phyloP scores from a whole-genome alignment of 1,140 invertebrate species.

The Aphidius ervi region DNA sequence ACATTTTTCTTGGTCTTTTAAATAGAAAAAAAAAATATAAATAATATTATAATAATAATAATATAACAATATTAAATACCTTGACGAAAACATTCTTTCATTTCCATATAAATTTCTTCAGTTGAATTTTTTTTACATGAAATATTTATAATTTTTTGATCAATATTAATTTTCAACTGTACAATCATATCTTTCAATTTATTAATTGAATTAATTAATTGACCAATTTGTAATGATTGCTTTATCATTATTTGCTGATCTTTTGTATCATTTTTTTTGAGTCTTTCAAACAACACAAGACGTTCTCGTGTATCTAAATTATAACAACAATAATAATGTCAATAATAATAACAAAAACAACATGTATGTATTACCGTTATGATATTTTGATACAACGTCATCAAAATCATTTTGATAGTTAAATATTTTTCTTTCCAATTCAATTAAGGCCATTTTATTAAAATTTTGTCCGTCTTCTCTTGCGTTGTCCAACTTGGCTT shows the following conservation, averaged over 20 bases:
- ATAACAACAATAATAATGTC: slow-evolving; percentile 5
- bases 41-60: slow-evolving; percentile 3
- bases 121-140: slow-evolving; percentile 31
- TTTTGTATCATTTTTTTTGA: slow-evolving; percentile 35
- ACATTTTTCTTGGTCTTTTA: slow-evolving; percentile 32
- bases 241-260: slow-evolving; percentile 32
- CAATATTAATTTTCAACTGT: slow-evolving; percentile 20
- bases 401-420: slow-evolving; percentile 26
- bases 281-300: slow-evolving; percentile 29
- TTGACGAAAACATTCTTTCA: slow-evolving; percentile 29
- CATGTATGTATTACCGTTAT: slow-evolving; percentile 30
- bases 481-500: slow-evolving; percentile 29
- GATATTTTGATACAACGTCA: slow-evolving; percentile 31
- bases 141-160: slow-evolving; percentile 29
- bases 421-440: slow-evolving; percentile 29
- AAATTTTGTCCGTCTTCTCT: slow-evolving; percentile 29
- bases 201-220: slow-evolving; percentile 31
- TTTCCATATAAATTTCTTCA: slow-evolving; percentile 22
- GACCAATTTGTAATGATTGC: slow-evolving; percentile 29
- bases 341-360: no score
- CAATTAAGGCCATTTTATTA: slow-evolving; percentile 21
- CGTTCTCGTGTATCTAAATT: slow-evolving; percentile 27
- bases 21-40: slow-evolving; percentile 20
- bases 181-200: slow-evolving; percentile 32
- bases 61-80: slow-evolving; percentile 3